A percentile compares a stretch with the other conserved stretches of the same genome.
Evolutionary conservation across 2,888 invertebrate species (phyloP).

Genomic region (Aleiodes leptofemur): DNA sequence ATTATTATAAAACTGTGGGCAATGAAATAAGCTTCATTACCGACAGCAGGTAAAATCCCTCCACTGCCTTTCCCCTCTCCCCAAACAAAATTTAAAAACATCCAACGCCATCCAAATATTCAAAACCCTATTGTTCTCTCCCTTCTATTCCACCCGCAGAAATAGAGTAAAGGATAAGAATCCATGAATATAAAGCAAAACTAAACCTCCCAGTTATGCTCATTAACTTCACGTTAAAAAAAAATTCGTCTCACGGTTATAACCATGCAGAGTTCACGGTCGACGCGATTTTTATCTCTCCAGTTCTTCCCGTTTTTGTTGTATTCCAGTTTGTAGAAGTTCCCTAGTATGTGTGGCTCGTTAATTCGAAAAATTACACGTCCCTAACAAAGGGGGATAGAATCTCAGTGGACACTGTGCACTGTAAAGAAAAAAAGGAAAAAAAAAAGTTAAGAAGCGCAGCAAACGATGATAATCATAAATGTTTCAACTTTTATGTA

Average conservation of each 20-base stretch:
- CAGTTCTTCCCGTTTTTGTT: constrained; percentile 32
- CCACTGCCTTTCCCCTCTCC: no score
- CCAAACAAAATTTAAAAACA: no score
- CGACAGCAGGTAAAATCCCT: no score
- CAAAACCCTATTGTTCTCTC: no score
- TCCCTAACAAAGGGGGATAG: background rate
- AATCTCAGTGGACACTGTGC: constrained; percentile 1
- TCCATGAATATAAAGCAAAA: background rate
- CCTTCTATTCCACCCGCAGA: no score
- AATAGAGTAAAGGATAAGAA: background rate
- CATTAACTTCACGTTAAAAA: constrained; percentile 15
- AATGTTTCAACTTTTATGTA: background rate
- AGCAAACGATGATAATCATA: constrained; percentile 4
- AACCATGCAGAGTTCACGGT: constrained; percentile 26
- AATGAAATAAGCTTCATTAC: no score
- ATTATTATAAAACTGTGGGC: no score
- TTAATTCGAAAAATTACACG: constrained; percentile 30
- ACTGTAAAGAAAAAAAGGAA: background rate
- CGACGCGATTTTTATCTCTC: constrained; percentile 32
- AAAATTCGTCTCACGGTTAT: constrained; percentile 33
- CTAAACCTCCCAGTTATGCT: constrained; percentile 19
- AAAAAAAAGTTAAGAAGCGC: background rate
- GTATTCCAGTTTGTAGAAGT: constrained; percentile 22
- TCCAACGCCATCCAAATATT: no score
- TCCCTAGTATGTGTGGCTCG: constrained; percentile 21